Percentiles rank a stretch among this genome's conserved stretches.
phyloP scores from a whole-genome alignment of 2,113 vertebrate species.

The Nyctereutes procyonoides region DNA sequence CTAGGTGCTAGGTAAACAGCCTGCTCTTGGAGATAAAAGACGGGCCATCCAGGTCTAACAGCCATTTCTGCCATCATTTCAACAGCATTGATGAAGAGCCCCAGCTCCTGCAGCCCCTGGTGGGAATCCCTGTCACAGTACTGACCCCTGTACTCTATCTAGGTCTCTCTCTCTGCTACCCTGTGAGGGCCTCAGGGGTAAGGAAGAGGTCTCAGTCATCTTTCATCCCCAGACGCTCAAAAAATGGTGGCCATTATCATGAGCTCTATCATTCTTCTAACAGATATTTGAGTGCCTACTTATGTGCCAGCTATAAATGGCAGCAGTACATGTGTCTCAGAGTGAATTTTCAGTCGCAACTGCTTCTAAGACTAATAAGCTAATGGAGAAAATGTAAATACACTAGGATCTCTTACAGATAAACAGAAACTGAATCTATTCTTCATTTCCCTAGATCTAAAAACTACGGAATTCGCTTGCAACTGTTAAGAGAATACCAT shows the following conservation, averaged over 20 bases:
- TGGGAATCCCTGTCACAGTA: not conserved
- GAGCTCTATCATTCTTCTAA: not conserved
- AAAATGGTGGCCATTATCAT: not conserved
- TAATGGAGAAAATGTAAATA: conserved; percentile 18
- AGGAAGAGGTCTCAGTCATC: not conserved
- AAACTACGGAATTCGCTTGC: not conserved
- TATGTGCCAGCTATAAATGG: not conserved
- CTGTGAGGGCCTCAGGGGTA: not conserved
- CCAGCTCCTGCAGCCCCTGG: not conserved
- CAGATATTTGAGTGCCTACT: not conserved
- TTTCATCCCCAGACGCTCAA: not conserved
- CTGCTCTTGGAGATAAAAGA: not conserved
- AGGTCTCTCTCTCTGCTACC: not conserved
- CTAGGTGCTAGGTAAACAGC: not conserved
- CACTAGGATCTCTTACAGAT: conserved; percentile 3
- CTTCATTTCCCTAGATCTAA: conserved; percentile 41
- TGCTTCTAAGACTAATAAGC: not conserved
- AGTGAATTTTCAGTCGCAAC: conserved; percentile 35
- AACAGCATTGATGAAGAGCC: not conserved
- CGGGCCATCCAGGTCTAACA: not conserved
- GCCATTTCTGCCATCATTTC: conserved; percentile 6
- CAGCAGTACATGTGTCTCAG: not conserved
- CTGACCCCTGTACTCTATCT: not conserved
- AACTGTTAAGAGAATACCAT: not conserved
- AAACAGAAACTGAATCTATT: not conserved